These are phyloP conservation scores for Neria commutata DNA, from an alignment of 2,888 invertebrate genomes.

Conservation along the genomic window DNA sequence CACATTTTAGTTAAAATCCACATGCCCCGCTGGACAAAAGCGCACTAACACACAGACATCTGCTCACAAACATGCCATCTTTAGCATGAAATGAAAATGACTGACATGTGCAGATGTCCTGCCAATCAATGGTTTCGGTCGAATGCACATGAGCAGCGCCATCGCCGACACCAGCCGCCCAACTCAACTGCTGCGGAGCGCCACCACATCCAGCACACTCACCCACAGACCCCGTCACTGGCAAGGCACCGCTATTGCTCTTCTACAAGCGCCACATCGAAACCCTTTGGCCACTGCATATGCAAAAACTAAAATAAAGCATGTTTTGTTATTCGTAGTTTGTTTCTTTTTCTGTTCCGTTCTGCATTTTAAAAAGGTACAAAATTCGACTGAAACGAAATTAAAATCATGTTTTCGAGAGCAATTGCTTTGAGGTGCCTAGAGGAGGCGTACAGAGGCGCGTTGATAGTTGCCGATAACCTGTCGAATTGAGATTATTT, in stretches of 20 bases:
- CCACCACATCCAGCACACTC: background rate
- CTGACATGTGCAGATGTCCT: slow-evolving; percentile 60
- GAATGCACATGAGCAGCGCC: slow-evolving; percentile 50
- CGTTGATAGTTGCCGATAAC: no score
- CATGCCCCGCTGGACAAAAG: slow-evolving; percentile 25
- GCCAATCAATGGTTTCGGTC: slow-evolving; percentile 59
- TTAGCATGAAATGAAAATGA: no score
- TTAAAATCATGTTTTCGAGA: slow-evolving; percentile 27
- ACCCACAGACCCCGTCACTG: background rate
- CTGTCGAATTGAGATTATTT: no score
- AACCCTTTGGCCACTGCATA: background rate
- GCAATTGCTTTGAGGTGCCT: slow-evolving; percentile 21
- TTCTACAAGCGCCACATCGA: background rate
- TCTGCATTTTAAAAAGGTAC: no score
- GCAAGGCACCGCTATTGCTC: background rate
- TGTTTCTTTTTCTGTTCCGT: background rate
- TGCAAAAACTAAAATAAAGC: background rate
- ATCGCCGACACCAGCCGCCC: background rate
- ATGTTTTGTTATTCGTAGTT: background rate
- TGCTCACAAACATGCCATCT: background rate
- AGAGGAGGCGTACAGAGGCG: no score
- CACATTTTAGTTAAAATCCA: background rate
- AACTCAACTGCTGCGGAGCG: background rate
- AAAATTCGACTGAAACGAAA: slow-evolving; percentile 18
- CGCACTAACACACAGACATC: background rate